Evolutionary conservation across 2,888 invertebrate species (phyloP).

Genomic region (Meghimatium bilineatum): DNA sequence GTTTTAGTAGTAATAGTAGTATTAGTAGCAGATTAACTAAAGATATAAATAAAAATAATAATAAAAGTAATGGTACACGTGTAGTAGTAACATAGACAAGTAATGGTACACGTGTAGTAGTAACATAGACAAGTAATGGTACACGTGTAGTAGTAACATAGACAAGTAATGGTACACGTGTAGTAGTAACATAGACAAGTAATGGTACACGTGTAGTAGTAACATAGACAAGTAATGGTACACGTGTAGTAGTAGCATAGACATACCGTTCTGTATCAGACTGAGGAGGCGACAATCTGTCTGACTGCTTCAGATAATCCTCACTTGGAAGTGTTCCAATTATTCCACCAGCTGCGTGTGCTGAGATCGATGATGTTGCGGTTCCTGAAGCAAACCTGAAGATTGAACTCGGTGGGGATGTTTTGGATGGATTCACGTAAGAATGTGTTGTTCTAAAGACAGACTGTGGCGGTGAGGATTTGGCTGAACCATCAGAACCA

Average conservation of each 20-base stretch:
- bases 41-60: too few relatives aligned
- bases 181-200: too few relatives aligned
- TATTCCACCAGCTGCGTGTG: background rate
- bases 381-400: constrained; percentile 14
- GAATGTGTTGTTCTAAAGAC: constrained; percentile 18
- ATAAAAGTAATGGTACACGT: too few relatives aligned
- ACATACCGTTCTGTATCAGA: constrained; percentile 10
- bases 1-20: too few relatives aligned
- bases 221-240: too few relatives aligned
- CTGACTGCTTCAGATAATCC: constrained; percentile 18
- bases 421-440: constrained; percentile 14
- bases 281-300: constrained; percentile 40
- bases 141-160: too few relatives aligned
- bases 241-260: background rate
- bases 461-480: constrained; percentile 42
- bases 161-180: too few relatives aligned
- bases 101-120: too few relatives aligned
- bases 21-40: too few relatives aligned
- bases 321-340: background rate
- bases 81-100: too few relatives aligned
- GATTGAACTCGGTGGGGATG: constrained; percentile 38
- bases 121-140: too few relatives aligned
- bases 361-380: background rate
- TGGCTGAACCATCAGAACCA: constrained; percentile 34
- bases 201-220: too few relatives aligned